Conservation (phyloP, 2,113 vertebrate species). For the Sorex fumeus region DNA sequence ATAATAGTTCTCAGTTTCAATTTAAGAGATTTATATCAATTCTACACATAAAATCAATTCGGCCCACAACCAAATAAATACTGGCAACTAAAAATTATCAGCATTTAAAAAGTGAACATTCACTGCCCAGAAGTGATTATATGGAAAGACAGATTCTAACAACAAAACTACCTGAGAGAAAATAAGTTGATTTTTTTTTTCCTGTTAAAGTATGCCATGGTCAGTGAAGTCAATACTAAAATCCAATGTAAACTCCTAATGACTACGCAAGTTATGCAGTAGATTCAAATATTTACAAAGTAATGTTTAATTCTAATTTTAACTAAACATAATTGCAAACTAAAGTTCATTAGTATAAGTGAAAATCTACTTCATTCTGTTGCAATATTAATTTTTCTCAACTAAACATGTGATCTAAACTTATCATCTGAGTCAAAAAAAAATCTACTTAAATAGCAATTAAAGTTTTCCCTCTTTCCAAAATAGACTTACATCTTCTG, state of each 20-base stretch:
- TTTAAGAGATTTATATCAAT: constrained; percentile 35
- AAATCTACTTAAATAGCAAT: constrained; percentile 35
- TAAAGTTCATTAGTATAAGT: background rate
- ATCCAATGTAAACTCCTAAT: constrained; percentile 4
- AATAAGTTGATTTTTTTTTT: constrained; percentile 39
- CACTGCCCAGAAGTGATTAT: constrained; percentile 48
- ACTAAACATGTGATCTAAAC: constrained; percentile 43
- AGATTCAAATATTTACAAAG: constrained; percentile 28
- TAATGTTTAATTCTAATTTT: constrained; percentile 47
- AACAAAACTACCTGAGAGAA: constrained; percentile 10
- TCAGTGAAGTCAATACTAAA: background rate
- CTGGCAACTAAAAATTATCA: constrained; percentile 64
- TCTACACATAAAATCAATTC: constrained; percentile 64
- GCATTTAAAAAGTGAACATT: constrained; percentile 65
- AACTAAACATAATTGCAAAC: constrained; percentile 47
- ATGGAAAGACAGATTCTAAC: constrained; percentile 31
- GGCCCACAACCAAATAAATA: background rate
- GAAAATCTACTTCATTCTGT: constrained; percentile 45
- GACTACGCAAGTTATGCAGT: constrained; percentile 35
- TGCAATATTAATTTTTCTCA: constrained; percentile 30
- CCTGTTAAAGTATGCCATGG: constrained; percentile 9
- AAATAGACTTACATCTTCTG: constrained; percentile 42
- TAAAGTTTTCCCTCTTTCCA: constrained; percentile 26
- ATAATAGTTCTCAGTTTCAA: constrained; percentile 11
- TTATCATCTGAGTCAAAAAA: constrained; percentile 38